phyloP scores from a whole-genome alignment of 1,140 invertebrate species.

The Euschistus heros region DNA sequence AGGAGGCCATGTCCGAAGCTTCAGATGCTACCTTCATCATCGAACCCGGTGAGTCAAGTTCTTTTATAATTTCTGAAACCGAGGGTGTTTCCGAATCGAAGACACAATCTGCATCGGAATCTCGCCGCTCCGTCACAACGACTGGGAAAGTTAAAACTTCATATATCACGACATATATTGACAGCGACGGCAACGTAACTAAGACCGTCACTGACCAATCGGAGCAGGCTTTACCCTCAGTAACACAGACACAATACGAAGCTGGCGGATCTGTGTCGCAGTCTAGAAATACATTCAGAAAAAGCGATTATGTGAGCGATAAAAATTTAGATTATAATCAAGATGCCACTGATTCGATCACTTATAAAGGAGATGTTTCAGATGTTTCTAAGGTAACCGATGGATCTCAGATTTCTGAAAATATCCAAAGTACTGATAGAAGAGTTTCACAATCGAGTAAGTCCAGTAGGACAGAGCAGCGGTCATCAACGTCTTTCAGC shows the following conservation, averaged over 20 bases:
- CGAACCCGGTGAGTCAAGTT: slow-evolving; percentile 8
- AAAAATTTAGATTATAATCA: not conserved
- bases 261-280: not conserved
- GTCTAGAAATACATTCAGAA: not conserved
- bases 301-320: not conserved
- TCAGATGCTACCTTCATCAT: slow-evolving; percentile 15
- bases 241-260: not conserved
- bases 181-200: slow-evolving; percentile 1
- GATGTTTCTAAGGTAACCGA: not conserved
- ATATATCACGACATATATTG: slow-evolving; percentile 1
- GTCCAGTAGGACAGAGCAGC: not conserved
- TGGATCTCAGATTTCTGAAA: not conserved
- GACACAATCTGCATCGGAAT: not conserved
- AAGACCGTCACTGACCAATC: not conserved
- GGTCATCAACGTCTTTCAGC: not conserved
- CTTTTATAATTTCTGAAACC: not conserved
- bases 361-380: not conserved
- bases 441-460: not conserved
- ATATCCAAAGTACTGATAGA: not conserved
- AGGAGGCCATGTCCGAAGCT: slow-evolving; percentile 3
- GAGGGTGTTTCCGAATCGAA: not conserved
- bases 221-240: not conserved
- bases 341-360: not conserved
- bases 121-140: not conserved
- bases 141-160: not conserved